Base-by-base conservation (phyloP, 23 tunicate genomes). In the Halocynthia aurantium region DNA sequence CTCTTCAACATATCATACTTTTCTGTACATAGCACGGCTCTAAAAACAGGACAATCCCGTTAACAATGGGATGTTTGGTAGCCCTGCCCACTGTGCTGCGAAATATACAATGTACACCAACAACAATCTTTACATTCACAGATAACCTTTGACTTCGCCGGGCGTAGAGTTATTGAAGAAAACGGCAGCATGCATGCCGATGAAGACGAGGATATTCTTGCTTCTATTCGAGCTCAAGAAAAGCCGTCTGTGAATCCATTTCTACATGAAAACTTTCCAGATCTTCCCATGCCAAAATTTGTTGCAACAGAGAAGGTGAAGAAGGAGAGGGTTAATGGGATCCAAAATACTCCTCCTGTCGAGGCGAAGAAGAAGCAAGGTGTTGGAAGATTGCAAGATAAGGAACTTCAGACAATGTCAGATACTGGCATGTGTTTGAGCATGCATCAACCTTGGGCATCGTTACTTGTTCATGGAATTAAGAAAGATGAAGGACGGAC, bases 371-470 rank as follows among this genome's bases (percentile, higher is more conserved):
- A 71, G 71, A 87, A 70, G 10, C 69, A 71, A 65, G n/a, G 22
- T 20, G 17, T 53, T 6, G 82, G 70, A 54, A 80, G 95, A 40
- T 49, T 94, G 56, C 99, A 94, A 85, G 95, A 88, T 62, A 74
- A 78, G 51, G 84, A 78, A 64, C 70, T 94, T 5, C 76, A 79
- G n/a, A 81, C 61, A 44, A 72, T 96, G 82, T 89, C 93, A 10
- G 92, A 86, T 73, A 81, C 74, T 2, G 99, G 99, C 0, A 51
- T 87, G 71, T 96, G 99, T 70, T 65, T 96, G 52, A 96, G 96
- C 62, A 96, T 96, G 99, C 99, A 96, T 75, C 99, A 96, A 57
- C 99, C 99, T 0, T 96, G 99, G 99, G 99, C 99, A 12, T 89
- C 99, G 10, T 80, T 96, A 70, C 84, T 96, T 10, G 82, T 86